Base-by-base conservation (phyloP, 2,797 vertebrate species). In the Pseudochaenichthys georgianus region DNA sequence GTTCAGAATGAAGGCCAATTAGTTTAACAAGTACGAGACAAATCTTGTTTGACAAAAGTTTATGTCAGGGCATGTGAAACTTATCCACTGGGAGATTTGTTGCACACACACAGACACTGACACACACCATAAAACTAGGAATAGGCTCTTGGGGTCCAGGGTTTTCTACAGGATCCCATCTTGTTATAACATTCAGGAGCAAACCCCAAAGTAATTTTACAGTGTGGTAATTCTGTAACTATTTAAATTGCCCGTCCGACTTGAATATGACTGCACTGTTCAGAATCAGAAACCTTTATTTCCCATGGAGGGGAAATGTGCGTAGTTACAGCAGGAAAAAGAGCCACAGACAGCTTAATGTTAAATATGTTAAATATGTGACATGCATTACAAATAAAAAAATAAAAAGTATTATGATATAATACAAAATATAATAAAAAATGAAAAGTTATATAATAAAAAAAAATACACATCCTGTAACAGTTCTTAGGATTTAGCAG, bases 21-120 rank as follows among this genome's bases (percentile, higher is more conserved):
- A 93, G 90, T 89, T 91, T 88, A 91, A 92, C 90, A 93, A 92
- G 87, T 80, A 77, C 4, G 75, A 91, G 90, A 90, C 91, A 93
- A 91, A 93, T 92, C 83, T 84, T 86, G 80, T 92, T 87, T 91
- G 84, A 91, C 85, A 86, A 89, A 89, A 89, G 82, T 89, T 88
- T 82, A 87, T 89, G 88, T 91, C 77, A 65, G 87, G 89, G 86
- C 87, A 83, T 84, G 80, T 77, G 87, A 80, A 86, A 80, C 73
- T 43, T 41, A 64, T 82, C 89, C 81, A 52, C 75, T 59, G 86
- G 90, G 90, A 90, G 72, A 74, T 70, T 67, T 88, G 84, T 74
- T 31, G 75, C 70, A 55, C 80, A 73, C 64, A 72, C 53, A 54
- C 70, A 82, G 65, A 71, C 9, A 17, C 50, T 21, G 17, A 69